phyloP scores from a whole-genome alignment of 2,888 invertebrate species.

The Melanostoma mellinum region DNA sequence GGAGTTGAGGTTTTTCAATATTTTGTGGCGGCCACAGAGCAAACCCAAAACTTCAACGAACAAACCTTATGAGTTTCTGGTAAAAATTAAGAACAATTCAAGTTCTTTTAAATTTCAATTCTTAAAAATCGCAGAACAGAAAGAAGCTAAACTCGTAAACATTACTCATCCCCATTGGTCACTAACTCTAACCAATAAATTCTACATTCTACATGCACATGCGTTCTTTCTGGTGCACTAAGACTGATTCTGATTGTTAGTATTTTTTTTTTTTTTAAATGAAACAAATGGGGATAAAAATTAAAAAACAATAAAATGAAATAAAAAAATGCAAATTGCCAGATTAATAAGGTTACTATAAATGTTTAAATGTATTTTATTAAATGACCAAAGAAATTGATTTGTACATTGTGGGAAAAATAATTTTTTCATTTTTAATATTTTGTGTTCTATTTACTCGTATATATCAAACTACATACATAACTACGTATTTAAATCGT shows the following conservation, averaged over 20 bases:
- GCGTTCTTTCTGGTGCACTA: conserved; percentile 32
- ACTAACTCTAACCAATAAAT: conserved; percentile 33
- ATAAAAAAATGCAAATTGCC: conserved; percentile 53
- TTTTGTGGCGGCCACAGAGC: no score
- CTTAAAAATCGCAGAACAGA: background rate
- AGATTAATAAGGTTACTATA: conserved; percentile 51
- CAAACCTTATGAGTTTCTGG: no score
- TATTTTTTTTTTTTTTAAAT: conserved; percentile 24
- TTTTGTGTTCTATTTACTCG: conserved; percentile 41
- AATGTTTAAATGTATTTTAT: conserved; percentile 47
- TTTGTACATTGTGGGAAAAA: conserved; percentile 65
- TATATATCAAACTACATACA: conserved; percentile 43
- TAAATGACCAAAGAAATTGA: conserved; percentile 55
- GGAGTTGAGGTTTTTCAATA: no score
- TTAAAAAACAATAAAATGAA: conserved; percentile 26
- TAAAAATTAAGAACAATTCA: no score
- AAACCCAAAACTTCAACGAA: no score
- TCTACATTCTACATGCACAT: conserved; percentile 55
- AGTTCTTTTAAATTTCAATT: background rate
- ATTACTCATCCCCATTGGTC: conserved; percentile 69
- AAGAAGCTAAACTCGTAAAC: conserved; percentile 24
- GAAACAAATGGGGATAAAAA: background rate
- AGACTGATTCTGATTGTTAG: conserved; percentile 43
- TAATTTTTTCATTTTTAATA: conserved; percentile 25
- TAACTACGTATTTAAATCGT: conserved; percentile 47